Evolutionary conservation across 2,888 invertebrate species (phyloP), one percentile per base, ranked within the genome.

Genomic region (Linnaemya tessellans): DNA sequence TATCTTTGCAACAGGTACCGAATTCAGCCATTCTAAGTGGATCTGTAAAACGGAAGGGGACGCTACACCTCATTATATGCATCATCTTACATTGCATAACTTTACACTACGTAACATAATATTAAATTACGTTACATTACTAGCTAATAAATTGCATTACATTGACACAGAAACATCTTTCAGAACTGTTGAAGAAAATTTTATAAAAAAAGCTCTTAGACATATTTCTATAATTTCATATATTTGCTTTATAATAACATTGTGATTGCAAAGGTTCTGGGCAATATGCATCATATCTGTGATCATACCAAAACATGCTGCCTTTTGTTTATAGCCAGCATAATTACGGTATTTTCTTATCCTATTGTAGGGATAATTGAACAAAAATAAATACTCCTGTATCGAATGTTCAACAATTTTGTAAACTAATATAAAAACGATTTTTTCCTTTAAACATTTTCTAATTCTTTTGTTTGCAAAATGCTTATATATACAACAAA

Each of bases 401-500:
- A 60, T 60, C 18, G 20, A 60, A 60, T 60, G 35, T 38, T 38
- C 18, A 60, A 60, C 35, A 60, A 18, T 38, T 38, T 35, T 35
- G 18, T 30, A 18, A 35, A 60, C 35, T 30, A 35, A 35, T 10
- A 35, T 18, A 60, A 60, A 38, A n/a, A 41, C 30, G 8, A 58
- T 13, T 13, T 58, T 60, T 38, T 38, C 18, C 18, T 38, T 38
- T 18, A 60, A 3, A 38, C 25, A n/a, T 68, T 38, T 38, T 8
- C 7, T 20, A 7, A 64, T 51, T 54, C 11, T n/a, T 41, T 41
- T 56, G 56, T 56, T 70, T 56, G 9, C 13, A n/a, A 71, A 58
- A 43, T 71, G 43, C 43, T 71, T 71, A 43, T 71, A 58, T 43
- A 43, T 58, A 18, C 56, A 43, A 58, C 18, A 71, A 71, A 58